phyloP scores from a whole-genome alignment of 2,113 vertebrate species.

The Monarcha castaneiventris region DNA sequence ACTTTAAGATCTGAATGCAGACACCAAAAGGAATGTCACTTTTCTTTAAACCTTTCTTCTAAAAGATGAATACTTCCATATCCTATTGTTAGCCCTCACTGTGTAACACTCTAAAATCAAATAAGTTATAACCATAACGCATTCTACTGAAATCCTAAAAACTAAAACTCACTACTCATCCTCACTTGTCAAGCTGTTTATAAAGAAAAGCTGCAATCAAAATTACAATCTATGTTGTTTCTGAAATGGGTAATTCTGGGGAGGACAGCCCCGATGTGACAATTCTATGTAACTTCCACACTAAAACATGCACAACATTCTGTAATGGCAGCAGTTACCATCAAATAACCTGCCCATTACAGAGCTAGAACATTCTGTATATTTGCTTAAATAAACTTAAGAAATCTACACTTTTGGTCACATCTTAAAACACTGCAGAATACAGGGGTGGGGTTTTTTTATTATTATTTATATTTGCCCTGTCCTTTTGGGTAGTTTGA shows the following conservation, averaged over 20 bases:
- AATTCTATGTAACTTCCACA: not conserved
- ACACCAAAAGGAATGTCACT: slow-evolving; percentile 42
- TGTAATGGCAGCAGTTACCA: not conserved
- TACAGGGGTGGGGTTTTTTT: not conserved
- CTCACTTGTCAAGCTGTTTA: not conserved
- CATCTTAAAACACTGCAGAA: not conserved
- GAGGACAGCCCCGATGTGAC: not conserved
- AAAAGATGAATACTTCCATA: not conserved
- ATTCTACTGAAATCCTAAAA: slow-evolving; percentile 27
- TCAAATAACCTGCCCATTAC: not conserved
- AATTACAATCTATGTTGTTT: not conserved
- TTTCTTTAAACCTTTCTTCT: slow-evolving; percentile 10
- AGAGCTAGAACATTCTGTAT: not conserved
- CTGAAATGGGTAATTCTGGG: not conserved
- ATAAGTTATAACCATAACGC: not conserved
- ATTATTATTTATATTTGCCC: not conserved
- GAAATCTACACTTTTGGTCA: slow-evolving; percentile 25
- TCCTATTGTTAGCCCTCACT: not conserved
- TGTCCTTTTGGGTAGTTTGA: not conserved
- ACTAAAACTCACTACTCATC: slow-evolving; percentile 16
- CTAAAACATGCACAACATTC: not conserved
- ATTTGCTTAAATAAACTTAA: slow-evolving; percentile 8
- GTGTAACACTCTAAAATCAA: not conserved
- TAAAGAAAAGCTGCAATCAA: not conserved
- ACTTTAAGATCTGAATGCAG: slow-evolving; percentile 17